A percentile compares a stretch with the other conserved stretches of the same genome.
Conservation (phyloP, 1,140 invertebrate species). For the Polypedilum vanderplanki region DNA sequence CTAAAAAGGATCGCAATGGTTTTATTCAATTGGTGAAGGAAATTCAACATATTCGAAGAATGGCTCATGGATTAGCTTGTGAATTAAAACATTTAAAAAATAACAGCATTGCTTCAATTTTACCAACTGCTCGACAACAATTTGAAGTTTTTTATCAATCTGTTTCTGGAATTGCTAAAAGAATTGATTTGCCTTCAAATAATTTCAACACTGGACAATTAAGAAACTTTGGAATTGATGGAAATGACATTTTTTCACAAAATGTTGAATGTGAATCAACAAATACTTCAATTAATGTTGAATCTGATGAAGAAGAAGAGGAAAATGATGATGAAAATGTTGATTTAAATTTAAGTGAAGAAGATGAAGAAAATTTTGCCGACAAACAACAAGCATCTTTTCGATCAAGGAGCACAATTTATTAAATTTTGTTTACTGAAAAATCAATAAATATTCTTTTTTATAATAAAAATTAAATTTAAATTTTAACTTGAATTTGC, state of each 20-base stretch:
- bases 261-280: not conserved
- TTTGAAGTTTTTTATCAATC: not conserved
- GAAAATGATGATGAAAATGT: not conserved
- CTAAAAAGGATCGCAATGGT: not conserved
- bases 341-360: not conserved
- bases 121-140: not conserved
- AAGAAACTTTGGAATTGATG: not conserved
- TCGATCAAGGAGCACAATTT: not conserved
- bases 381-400: not conserved
- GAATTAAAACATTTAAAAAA: slow-evolving; percentile 16
- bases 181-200: not conserved
- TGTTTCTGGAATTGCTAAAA: not conserved
- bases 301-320: not conserved
- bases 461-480: too few relatives aligned
- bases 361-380: not conserved
- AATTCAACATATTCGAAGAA: not conserved
- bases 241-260: not conserved
- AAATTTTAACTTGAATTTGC: too few relatives aligned
- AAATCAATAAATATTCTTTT: too few relatives aligned
- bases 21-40: not conserved
- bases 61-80: not conserved
- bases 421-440: not conserved
- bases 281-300: not conserved
- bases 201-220: not conserved
- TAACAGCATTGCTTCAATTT: not conserved